phyloP scores from a whole-genome alignment of 2,888 invertebrate genomes.

The Nebria brevicollis region DNA sequence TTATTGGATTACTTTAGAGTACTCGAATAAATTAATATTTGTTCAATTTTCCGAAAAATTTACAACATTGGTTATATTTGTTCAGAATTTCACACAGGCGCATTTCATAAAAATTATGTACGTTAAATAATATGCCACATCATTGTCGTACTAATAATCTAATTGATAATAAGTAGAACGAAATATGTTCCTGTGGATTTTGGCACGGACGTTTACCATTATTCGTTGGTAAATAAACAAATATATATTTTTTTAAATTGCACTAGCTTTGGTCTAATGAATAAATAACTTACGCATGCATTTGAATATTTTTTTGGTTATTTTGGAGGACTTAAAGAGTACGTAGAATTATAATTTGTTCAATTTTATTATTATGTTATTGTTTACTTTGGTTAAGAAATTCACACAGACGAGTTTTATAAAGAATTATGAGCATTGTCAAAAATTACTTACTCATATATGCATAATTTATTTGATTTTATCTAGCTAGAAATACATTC shows the following conservation, averaged over 20 bases:
- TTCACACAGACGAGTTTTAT: neutral
- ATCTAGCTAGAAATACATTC: neutral
- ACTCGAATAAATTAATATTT: no score
- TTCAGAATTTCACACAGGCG: neutral
- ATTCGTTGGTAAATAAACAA: neutral
- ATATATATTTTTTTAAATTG: neutral
- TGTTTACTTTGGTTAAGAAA: neutral
- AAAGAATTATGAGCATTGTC: conserved; percentile 13
- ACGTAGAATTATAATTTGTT: no score
- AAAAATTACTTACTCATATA: conserved; percentile 18
- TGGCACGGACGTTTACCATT: neutral
- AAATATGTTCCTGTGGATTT: neutral
- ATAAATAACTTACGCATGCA: no score
- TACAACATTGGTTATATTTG: no score
- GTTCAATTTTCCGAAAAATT: no score
- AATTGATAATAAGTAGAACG: neutral
- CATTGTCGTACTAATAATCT: conserved; percentile 17
- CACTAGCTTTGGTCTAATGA: neutral
- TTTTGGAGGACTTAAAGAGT: no score
- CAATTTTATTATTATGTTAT: no score
- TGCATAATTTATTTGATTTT: conserved; percentile 15
- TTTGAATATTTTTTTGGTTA: no score
- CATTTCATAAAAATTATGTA: neutral
- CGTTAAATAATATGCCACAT: neutral
- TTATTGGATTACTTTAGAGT: no score